phyloP scores from a whole-genome alignment of 2,113 vertebrate species.

The Solea senegalensis region DNA sequence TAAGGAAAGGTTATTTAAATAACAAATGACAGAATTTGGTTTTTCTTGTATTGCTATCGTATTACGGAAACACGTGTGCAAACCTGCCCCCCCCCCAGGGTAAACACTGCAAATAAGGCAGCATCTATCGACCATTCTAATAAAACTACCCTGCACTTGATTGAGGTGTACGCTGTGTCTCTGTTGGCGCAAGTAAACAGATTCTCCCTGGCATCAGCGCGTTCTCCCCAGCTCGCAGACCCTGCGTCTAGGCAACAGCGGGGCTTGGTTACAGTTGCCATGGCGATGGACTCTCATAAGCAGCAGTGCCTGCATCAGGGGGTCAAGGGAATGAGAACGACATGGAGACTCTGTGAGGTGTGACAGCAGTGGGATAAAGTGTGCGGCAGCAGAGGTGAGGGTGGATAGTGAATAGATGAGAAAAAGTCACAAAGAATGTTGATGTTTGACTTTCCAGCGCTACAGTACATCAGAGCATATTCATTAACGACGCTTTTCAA shows the following conservation, averaged over 20 bases:
- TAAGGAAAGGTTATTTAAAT: too few species aligned
- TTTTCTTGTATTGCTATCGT: too few species aligned
- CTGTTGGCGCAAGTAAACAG: conserved; percentile 63
- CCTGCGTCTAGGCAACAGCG: conserved; percentile 75
- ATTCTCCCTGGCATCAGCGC: conserved; percentile 68
- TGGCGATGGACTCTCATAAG: conserved; percentile 65
- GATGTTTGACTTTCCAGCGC: conserved; percentile 22
- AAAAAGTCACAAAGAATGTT: too few species aligned
- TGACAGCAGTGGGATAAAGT: background rate
- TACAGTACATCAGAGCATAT: conserved; percentile 11
- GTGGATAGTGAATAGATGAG: too few species aligned
- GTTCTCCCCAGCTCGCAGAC: conserved; percentile 48
- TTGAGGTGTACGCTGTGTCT: conserved; percentile 59
- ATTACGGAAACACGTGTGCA: too few species aligned
- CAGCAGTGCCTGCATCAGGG: conserved; percentile 35
- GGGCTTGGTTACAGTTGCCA: conserved; percentile 78
- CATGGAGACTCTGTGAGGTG: conserved; percentile 34
- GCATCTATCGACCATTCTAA: conserved; percentile 40
- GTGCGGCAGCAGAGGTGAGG: too few species aligned
- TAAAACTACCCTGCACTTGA: conserved; percentile 51
- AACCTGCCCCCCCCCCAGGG: conserved; percentile 8
- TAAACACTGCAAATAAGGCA: conserved; percentile 58
- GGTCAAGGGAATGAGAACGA: conserved; percentile 28
- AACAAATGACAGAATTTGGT: too few species aligned
- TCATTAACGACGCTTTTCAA: conserved; percentile 44